Conservation (phyloP, 2,113 vertebrate species). For the Xerus inauris region DNA sequence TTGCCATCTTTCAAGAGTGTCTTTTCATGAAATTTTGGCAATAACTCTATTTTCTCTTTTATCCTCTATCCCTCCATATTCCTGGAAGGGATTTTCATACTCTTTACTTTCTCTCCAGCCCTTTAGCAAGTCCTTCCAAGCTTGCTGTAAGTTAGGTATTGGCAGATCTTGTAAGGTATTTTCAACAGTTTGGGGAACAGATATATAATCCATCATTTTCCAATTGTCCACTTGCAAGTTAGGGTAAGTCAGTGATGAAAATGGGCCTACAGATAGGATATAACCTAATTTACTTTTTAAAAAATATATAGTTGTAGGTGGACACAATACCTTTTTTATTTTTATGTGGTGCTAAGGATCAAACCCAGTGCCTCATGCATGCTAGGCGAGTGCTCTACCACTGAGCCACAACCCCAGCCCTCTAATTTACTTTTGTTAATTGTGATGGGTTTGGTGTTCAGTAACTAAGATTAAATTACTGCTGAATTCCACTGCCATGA, state of each 20-base stretch:
- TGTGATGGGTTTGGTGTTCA: background rate
- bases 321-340: too few relatives aligned
- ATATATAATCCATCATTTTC: background rate
- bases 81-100: background rate
- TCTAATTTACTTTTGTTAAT: background rate
- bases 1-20: background rate
- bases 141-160: background rate
- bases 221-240: background rate
- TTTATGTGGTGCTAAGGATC: too few relatives aligned
- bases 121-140: background rate
- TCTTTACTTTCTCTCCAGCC: background rate
- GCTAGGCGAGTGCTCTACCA: too few relatives aligned
- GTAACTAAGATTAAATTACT: background rate
- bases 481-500: background rate
- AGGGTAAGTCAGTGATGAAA: background rate
- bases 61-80: background rate
- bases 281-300: background rate
- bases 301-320: too few relatives aligned
- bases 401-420: too few relatives aligned
- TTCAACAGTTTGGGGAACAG: background rate
- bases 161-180: background rate
- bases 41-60: background rate
- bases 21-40: background rate
- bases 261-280: background rate
- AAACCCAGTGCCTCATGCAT: too few relatives aligned